These are phyloP conservation scores for Harpalus rufipes DNA, from an alignment of 2,888 invertebrate genomes.

Conservation along the genomic window DNA sequence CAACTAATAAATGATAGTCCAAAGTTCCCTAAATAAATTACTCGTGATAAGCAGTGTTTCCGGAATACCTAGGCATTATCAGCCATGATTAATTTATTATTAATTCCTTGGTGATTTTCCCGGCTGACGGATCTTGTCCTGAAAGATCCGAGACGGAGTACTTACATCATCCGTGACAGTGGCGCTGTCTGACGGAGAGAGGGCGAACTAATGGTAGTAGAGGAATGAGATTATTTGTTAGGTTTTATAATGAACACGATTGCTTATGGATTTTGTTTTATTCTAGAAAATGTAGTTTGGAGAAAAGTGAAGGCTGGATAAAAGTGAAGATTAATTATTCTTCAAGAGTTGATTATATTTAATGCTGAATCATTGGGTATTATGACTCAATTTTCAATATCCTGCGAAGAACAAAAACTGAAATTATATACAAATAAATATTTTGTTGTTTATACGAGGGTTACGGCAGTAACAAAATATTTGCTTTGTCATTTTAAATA, in stretches of 20 bases:
- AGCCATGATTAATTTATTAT: conserved; percentile 63
- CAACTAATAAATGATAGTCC: conserved; percentile 61
- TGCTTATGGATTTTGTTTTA: conserved; percentile 22
- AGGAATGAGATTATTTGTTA: conserved; percentile 35
- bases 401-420: not conserved
- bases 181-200: conserved; percentile 13
- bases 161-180: not conserved
- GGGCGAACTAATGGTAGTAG: conserved; percentile 11
- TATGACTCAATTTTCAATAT: not conserved
- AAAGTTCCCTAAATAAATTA: conserved; percentile 64
- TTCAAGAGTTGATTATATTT: not conserved
- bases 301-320: conserved; percentile 1
- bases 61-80: conserved; percentile 63
- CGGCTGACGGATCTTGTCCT: conserved; percentile 22
- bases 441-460: no score
- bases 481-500: no score
- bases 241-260: conserved; percentile 45
- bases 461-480: no score
- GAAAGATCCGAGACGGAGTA: conserved; percentile 5
- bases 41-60: conserved; percentile 55
- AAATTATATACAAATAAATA: not conserved
- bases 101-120: conserved; percentile 61
- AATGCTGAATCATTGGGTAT: not conserved
- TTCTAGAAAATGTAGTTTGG: conserved; percentile 18
- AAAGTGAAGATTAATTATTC: conserved; percentile 26